Evolutionary conservation across 2,113 vertebrate genomes (phyloP), one percentile per base, ranked within the genome.

Genomic region (Gorsachius goisagi): DNA sequence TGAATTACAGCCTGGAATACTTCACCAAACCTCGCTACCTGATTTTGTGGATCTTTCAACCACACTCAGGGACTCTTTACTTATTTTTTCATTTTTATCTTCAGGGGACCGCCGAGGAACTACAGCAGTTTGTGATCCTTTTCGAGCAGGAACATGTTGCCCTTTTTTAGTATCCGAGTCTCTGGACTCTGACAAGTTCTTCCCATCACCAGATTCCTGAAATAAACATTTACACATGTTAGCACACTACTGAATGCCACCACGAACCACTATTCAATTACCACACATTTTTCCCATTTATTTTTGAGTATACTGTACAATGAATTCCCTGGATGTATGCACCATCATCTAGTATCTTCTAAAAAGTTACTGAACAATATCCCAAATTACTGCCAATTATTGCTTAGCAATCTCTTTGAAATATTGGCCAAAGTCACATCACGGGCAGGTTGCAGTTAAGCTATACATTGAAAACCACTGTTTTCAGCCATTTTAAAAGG

Each of bases 61-160:
- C 62, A 68, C 39, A 60, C 37, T 83, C 89, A 95, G 69, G 41
- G 95, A 91, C n/a, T 98, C 98, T 94, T 97, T 98, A 72, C 49
- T 91, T 27, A 73, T 77, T 97, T 98, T 98, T 95, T 98, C 98
- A 91, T 88, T 97, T 97, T 98, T 98, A 55, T 98, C 98, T 89
- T 98, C 98, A 75, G 98, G 96, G 9, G 97, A 96, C 53, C 97
- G 95, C 22, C 98, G 97, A 89, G 97, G 96, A 96, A 91, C 66
- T 69, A 89, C 53, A 92, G 93, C 52, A 90, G 95, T 73, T 87
- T 98, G 98, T 33, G 97, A 96, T 73, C 75, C 96, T 93, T 98
- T 98, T 55, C 97, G 97, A 97, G 97, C n/a, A 88, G 97, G 94
- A 94, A 90, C 41, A n/a, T 98, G 96, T 45, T 97, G 97, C 47